Conservation (phyloP, 2,113 vertebrate genomes). For the Carlito syrichta region DNA sequence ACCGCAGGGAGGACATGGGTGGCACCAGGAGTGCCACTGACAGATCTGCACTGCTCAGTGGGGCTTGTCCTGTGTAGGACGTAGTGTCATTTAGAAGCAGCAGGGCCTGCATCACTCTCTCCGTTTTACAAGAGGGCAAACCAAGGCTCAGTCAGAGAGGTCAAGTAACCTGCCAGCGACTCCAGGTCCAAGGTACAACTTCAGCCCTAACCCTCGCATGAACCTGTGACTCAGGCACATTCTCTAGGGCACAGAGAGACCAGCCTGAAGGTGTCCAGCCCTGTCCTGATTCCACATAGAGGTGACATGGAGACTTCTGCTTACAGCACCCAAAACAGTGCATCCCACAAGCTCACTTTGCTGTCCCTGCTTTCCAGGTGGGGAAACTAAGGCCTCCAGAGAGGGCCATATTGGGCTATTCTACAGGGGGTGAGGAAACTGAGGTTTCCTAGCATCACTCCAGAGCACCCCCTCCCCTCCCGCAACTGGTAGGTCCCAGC, state of each 20-base stretch:
- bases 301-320: not conserved
- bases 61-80: not conserved
- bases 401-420: not conserved
- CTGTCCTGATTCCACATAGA: not conserved
- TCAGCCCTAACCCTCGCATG: not conserved
- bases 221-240: not conserved
- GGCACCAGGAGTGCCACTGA: not conserved
- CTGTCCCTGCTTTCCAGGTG: not conserved
- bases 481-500: not conserved
- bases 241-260: not conserved
- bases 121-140: not conserved
- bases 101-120: not conserved
- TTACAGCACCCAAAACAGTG: not conserved
- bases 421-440: not conserved
- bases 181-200: not conserved
- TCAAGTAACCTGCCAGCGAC: not conserved
- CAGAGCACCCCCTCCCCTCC: not conserved
- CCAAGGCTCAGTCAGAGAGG: not conserved
- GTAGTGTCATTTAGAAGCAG: not conserved
- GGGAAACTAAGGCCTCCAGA: not conserved
- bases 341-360: not conserved
- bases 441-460: not conserved
- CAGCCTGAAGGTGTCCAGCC: not conserved
- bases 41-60: not conserved
- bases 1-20: not conserved